phyloP scores from a whole-genome alignment of 2,113 vertebrate species.

The Hippocampus guttulatus region DNA sequence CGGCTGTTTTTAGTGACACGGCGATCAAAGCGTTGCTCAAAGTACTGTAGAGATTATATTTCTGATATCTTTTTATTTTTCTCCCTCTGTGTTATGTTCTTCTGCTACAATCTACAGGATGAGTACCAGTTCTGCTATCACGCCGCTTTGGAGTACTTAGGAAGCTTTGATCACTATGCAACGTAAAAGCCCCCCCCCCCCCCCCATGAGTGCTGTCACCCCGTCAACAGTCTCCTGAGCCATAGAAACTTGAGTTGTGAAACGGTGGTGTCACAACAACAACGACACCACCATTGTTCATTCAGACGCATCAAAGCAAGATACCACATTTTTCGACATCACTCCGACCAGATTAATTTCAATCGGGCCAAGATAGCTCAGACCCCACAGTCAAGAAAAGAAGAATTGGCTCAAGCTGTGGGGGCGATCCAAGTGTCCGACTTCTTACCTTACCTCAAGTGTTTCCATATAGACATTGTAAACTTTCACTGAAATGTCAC shows the following conservation, averaged over 20 bases:
- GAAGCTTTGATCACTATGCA: constrained; percentile 99
- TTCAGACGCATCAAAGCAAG: constrained; percentile 34
- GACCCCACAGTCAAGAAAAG: constrained; percentile 41
- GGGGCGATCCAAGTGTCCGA: constrained; percentile 70
- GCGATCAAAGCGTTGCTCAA: not conserved
- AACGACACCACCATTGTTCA: constrained; percentile 34
- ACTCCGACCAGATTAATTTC: constrained; percentile 42
- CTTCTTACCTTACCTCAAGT: constrained; percentile 83
- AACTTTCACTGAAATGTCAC: constrained; percentile 66
- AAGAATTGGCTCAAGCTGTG: constrained; percentile 67
- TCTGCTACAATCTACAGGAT: constrained; percentile 80
- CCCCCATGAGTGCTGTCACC: constrained; percentile 67
- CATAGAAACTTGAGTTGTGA: constrained; percentile 78
- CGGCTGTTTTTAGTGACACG: not conserved
- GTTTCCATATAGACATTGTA: constrained; percentile 74
- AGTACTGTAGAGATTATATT: not conserved
- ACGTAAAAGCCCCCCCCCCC: constrained; percentile 85
- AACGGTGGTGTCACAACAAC: constrained; percentile 59
- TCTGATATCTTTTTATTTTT: constrained; percentile 14
- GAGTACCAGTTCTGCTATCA: constrained; percentile 99
- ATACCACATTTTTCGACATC: constrained; percentile 41
- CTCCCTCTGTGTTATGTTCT: constrained; percentile 12
- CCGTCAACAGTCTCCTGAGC: constrained; percentile 79
- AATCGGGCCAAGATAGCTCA: constrained; percentile 48
- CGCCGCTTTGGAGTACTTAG: constrained; percentile 95